These are phyloP conservation scores for Limnephilus auricula DNA, from an alignment of 2,888 invertebrate genomes.

Conservation along the genomic window DNA sequence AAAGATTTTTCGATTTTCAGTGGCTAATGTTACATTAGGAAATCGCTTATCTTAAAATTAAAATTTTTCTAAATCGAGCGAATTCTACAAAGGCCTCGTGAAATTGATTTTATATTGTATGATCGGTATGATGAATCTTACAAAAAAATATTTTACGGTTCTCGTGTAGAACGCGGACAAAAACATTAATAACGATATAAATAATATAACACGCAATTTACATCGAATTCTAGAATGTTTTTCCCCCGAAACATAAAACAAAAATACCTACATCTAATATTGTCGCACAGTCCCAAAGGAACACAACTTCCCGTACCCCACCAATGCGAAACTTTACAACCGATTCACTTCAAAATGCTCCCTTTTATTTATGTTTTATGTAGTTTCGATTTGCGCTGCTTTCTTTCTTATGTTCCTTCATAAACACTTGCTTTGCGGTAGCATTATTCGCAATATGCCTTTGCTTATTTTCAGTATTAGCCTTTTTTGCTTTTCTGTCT, in stretches of 20 bases:
- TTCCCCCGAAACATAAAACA: neutral
- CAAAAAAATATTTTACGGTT: too few relatives aligned
- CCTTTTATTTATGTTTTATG: conserved; percentile 32
- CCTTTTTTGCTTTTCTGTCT: conserved; percentile 16
- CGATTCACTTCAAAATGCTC: conserved; percentile 31
- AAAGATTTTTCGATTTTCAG: too few relatives aligned
- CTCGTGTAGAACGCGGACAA: too few relatives aligned
- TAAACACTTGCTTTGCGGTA: conserved; percentile 30
- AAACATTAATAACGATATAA: too few relatives aligned
- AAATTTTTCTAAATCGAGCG: too few relatives aligned
- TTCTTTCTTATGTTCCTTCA: conserved; percentile 25
- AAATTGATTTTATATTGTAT: too few relatives aligned
- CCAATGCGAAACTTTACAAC: conserved; percentile 13
- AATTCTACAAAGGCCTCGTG: too few relatives aligned
- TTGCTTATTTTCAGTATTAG: neutral
- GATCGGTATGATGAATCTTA: too few relatives aligned
- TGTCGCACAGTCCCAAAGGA: neutral
- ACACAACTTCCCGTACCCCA: neutral
- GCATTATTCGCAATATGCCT: conserved; percentile 1
- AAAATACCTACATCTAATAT: neutral
- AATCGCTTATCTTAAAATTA: too few relatives aligned
- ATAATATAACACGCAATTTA: too few relatives aligned
- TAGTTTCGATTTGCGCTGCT: conserved; percentile 28
- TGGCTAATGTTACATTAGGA: too few relatives aligned
- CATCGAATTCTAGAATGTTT: too few relatives aligned